Evolutionary conservation across 2,113 vertebrate species (phyloP), one percentile per base, ranked within the genome.

Genomic region (Clupea harengus): DNA sequence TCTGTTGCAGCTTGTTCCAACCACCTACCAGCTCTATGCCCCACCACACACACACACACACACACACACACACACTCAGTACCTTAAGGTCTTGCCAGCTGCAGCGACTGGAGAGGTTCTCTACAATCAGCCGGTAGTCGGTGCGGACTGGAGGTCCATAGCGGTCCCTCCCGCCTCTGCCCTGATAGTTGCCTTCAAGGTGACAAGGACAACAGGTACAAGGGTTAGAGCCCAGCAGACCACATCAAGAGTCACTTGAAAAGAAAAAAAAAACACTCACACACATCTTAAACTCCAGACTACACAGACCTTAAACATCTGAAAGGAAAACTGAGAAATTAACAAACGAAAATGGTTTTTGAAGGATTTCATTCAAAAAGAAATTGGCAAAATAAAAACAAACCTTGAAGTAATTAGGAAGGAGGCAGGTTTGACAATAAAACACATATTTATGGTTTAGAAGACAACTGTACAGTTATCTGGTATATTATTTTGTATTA

Each of bases 51-150:
- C 4, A 9, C 10, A 75, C 86, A 67, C 6, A 32, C 9, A 32
- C 54, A 15, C 52, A 25, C 22, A 13, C n/a, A 32, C 86, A n/a
- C n/a, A n/a, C n/a, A n/a, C n/a, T n/a, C n/a, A n/a, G 47, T 95
- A 99, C 98, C 98, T 99, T 99, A 81, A 99, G 91, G 91, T 99
- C 97, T 91, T 99, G 98, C 97, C 97, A 99, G 94, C 97, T 99
- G 94, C 98, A 99, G 87, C 97, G 97, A 91, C 97, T 98, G 89
- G 98, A 99, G 91, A 99, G 95, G 94, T 99, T 99, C 94, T 99
- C 98, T 92, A 99, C 98, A 94, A 99, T 98, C 89, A 99, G 97
- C 84, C 98, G 97, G 95, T 99, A 99, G 92, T 99, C 98, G 86
- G 98, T 99, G 91, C 98, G 96, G 83, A 97, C 97, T 0, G 98